These are phyloP conservation scores for Eumeta japonica DNA, from an alignment of 1,140 invertebrate genomes.

Conservation along the genomic window DNA sequence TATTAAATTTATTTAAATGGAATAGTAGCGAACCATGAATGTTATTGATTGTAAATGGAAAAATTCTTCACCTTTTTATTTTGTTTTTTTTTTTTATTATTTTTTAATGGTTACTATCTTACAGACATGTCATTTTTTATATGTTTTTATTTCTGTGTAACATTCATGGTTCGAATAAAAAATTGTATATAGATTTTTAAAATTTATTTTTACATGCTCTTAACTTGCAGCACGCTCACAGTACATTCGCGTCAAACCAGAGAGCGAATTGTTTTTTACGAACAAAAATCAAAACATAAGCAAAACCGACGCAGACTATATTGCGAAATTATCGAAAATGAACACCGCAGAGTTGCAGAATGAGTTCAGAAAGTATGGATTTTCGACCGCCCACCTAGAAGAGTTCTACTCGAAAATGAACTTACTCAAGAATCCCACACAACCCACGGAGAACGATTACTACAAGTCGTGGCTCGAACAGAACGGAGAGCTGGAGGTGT, in stretches of 20 bases:
- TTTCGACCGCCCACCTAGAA: conserved; percentile 24
- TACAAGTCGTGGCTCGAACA: conserved; percentile 52
- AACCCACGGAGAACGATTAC: conserved; percentile 43
- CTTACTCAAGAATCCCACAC: too few species aligned
- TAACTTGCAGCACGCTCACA: conserved; percentile 22
- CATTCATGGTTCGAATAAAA: conserved; percentile 51
- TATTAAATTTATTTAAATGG: conserved; percentile 24
- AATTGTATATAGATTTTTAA: conserved; percentile 1
- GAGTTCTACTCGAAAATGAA: conserved; percentile 24
- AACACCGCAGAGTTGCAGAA: conserved; percentile 33
- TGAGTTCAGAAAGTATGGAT: conserved; percentile 41
- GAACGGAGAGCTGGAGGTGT: conserved; percentile 52
- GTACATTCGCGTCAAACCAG: conserved; percentile 40
- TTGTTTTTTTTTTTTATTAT: conserved; percentile 11
- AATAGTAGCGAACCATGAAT: conserved; percentile 55
- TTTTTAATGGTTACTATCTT: conserved; percentile 29
- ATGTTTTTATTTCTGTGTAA: conserved; percentile 10
- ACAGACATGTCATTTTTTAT: conserved; percentile 42
- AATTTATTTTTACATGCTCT: conserved; percentile 9
- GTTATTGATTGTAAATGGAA: conserved; percentile 14
- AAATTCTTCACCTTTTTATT: conserved; percentile 14
- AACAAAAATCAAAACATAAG: conserved; percentile 37
- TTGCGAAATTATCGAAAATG: conserved; percentile 40
- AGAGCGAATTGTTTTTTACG: conserved; percentile 45
- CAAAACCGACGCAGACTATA: conserved; percentile 34